Base-by-base conservation (phyloP, 2,888 invertebrate species). In the Ophioninae sp. region DNA sequence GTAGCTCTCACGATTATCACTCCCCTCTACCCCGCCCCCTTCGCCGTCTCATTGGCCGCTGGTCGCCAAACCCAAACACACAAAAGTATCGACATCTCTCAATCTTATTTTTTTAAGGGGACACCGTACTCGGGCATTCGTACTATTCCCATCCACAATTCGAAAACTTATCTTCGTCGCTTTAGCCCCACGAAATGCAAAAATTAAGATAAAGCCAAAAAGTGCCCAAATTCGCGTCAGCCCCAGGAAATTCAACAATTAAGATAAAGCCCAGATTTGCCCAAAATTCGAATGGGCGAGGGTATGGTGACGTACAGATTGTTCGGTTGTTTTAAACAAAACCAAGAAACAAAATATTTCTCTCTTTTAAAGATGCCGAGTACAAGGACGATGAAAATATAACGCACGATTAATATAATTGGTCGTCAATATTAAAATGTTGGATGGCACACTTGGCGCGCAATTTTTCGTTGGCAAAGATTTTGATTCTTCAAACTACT, bases 161-260 rank as follows among this genome's bases (percentile, higher is more conserved):
- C 64, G 37, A 41, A 59, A 50, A 57, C 74, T 81, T 80, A 77
- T 56, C 69, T 70, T 67, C 76, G 72, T 59, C 57, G 21, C 65
- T 78, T 73, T 17, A 39, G 76, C 65, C 67, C 70, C 86, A 82
- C 80, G 85, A 83, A 83, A 86, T 68, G 57, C 80, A 65, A 76
- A 82, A 83, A 85, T 83, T 80, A 85, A 82, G 82, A 85, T 86
- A 85, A 83, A 80, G 82, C 79, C 78, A 50, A 82, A 75, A n/a
- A n/a, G n/a, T n/a, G n/a, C 77, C 74, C 68, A 68, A 59, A 39
- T n/a, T 59, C 57, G 21, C 65, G 74, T 73, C 10, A 39, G 76
- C 65, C 67, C n/a, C n/a, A n/a, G n/a, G n/a, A n/a, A n/a, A 86
- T 68, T 61, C 80, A 65, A 75, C 83, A 83, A 85, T 85, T 80